Evolutionary conservation across 2,797 vertebrate genomes (phyloP).

Genomic region (Eutrigla gurnardus): DNA sequence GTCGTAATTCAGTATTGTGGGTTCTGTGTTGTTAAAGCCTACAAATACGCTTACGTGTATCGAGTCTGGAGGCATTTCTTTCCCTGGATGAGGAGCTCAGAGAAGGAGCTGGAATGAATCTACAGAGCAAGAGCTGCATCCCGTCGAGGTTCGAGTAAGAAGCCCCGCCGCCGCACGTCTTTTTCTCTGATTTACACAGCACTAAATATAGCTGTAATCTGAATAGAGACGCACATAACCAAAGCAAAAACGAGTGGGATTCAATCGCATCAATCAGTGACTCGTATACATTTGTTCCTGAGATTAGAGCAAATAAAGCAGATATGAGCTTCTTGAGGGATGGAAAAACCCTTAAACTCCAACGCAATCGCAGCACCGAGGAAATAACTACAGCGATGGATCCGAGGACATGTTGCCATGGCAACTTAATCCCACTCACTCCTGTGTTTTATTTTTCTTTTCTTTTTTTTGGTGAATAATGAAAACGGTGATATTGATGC

Average conservation of each 20-base stretch:
- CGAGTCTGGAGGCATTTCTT: slow-evolving; percentile 33
- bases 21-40: slow-evolving; percentile 18
- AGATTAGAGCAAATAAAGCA: slow-evolving; percentile 38
- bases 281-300: slow-evolving; percentile 15
- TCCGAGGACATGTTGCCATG: slow-evolving; percentile 77
- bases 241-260: slow-evolving; percentile 42
- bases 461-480: slow-evolving; percentile 39
- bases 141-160: slow-evolving; percentile 26
- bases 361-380: slow-evolving; percentile 22
- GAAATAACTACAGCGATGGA: slow-evolving; percentile 66
- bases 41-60: slow-evolving; percentile 17
- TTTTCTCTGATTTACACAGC: slow-evolving; percentile 48
- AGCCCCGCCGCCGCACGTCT: slow-evolving; percentile 47
- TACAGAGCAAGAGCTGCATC: slow-evolving; percentile 36
- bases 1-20: slow-evolving; percentile 1
- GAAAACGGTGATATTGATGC: slow-evolving; percentile 35
- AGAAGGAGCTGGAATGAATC: slow-evolving; percentile 51
- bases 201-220: slow-evolving; percentile 68
- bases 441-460: slow-evolving; percentile 42
- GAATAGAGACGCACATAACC: slow-evolving; percentile 18
- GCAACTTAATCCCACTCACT: slow-evolving; percentile 78
- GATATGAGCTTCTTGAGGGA: slow-evolving; percentile 30
- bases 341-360: slow-evolving; percentile 38
- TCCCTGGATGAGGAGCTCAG: slow-evolving; percentile 38
- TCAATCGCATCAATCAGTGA: slow-evolving; percentile 21